Base-by-base conservation (phyloP, 2,888 invertebrate species). In the Idaea biselata region DNA sequence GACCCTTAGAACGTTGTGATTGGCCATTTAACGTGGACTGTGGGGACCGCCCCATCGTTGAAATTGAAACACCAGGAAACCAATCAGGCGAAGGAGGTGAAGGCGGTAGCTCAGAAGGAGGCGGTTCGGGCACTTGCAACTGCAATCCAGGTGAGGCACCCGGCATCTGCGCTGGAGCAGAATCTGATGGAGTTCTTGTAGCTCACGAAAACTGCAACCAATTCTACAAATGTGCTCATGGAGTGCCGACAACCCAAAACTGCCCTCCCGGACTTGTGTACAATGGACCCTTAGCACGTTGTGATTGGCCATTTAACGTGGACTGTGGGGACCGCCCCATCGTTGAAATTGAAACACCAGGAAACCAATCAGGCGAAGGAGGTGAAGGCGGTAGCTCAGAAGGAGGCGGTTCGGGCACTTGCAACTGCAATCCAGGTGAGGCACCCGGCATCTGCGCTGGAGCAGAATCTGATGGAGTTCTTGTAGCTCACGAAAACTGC, bases 401-500 rank as follows among this genome's bases (percentile, higher is more conserved):
- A n/a, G 59, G 61, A 6, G 61, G 55, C 1, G 66, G 59, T 8
- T 59, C 31, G 16, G 64, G 73, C 3, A 66, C 70, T 8, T 73
- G 79, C 33, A 79, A 79, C 62, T 75, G 76, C 60, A 70, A 74
- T 18, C 79, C 78, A 0, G 70, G 69, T 18, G 73, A 77, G 64
- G 78, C 78, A 4, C 73, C 73, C 1, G 63, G 61, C 0, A 73
- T 77, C 25, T 79, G 79, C 59, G 69, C 71, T 0, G 66, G 60
- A 16, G 69, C 69, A 5, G 76, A 70, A 0, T 79, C 81, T 0
- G 73, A 80, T 0, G 77, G 76, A 17, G 59, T 65, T 0, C 67
- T 80, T 0, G 59, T 81, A 0, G 76, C 81, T 3, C 76, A 81
- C 44, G 76, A 78, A 62, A 74, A 80, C 62, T 82, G 82, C 60